Percentiles rank a stretch among this genome's conserved stretches.
Conservation (phyloP, 2,888 invertebrate genomes). For the Lapara coniferarum region DNA sequence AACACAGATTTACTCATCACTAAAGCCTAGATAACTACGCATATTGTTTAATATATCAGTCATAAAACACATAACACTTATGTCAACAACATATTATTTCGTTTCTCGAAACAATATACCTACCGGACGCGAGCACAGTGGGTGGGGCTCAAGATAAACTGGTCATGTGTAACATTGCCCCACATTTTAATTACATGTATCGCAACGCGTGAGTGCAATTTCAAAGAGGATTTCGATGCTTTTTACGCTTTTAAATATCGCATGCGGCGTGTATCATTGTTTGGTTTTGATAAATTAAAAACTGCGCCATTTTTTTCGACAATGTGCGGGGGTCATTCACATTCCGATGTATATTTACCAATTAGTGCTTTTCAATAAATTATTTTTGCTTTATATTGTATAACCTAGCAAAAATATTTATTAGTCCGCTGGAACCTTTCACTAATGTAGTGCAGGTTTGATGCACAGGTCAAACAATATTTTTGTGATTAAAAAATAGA, state of each 20-base stretch:
- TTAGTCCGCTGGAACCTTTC: too few species aligned
- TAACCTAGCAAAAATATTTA: too few species aligned
- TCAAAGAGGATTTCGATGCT: conserved; percentile 68
- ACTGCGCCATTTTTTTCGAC: conserved; percentile 32
- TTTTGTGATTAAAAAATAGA: too few species aligned
- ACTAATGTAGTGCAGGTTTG: too few species aligned
- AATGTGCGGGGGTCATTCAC: not conserved
- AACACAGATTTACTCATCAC: too few species aligned
- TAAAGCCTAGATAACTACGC: too few species aligned
- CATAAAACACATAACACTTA: not conserved
- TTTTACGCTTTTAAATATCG: conserved; percentile 45
- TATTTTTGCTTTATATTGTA: too few species aligned
- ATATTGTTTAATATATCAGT: too few species aligned
- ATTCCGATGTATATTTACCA: not conserved
- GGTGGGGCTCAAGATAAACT: conserved; percentile 41
- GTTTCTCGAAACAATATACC: not conserved
- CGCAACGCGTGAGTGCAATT: conserved; percentile 65
- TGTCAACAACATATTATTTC: not conserved
- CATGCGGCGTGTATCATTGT: conserved; percentile 18
- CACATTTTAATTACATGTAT: conserved; percentile 80
- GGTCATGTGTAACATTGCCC: conserved; percentile 55
- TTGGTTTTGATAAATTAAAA: conserved; percentile 20
- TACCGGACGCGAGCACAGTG: not conserved
- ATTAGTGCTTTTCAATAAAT: not conserved
- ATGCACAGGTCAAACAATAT: too few species aligned